A percentile compares a stretch with the other conserved stretches of the same genome.
Conservation (phyloP, 2,888 invertebrate genomes). For the Argynnis bischoffii region DNA sequence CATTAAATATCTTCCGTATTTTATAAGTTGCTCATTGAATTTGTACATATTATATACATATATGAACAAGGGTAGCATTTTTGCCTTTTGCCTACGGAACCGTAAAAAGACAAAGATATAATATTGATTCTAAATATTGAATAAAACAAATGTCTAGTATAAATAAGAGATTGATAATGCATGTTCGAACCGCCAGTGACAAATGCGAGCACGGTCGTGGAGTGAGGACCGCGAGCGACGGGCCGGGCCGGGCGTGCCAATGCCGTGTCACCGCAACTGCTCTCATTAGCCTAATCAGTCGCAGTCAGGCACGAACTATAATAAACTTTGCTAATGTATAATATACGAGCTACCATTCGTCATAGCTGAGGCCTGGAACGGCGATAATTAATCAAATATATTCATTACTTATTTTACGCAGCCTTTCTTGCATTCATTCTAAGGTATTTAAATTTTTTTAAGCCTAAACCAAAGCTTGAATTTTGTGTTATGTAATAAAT, state of each 20-base stretch:
- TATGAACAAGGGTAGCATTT: too few species aligned
- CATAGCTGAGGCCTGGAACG: slow-evolving; percentile 28
- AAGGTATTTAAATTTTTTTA: slow-evolving; percentile 25
- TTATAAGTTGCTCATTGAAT: too few species aligned
- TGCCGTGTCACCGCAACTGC: slow-evolving; percentile 31
- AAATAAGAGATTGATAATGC: not conserved
- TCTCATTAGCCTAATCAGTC: slow-evolving; percentile 42
- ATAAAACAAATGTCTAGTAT: not conserved
- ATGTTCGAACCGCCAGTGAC: not conserved
- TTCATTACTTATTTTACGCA: slow-evolving; percentile 22
- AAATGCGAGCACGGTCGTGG: not conserved
- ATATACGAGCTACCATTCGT: slow-evolving; percentile 31
- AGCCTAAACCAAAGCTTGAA: slow-evolving; percentile 10
- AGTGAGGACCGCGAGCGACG: slow-evolving; percentile 2
- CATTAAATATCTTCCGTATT: too few species aligned
- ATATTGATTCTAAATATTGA: too few species aligned
- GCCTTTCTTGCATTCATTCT: slow-evolving; percentile 14
- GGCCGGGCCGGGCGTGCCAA: slow-evolving; percentile 13
- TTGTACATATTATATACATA: too few species aligned
- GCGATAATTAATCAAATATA: slow-evolving; percentile 32
- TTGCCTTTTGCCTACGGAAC: too few species aligned
- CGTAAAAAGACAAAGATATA: too few species aligned
- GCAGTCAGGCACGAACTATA: slow-evolving; percentile 38
- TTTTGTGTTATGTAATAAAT: slow-evolving; percentile 29
- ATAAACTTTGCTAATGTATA: slow-evolving; percentile 39